phyloP scores from a whole-genome alignment of 2,888 invertebrate species.

The Ligdia adustata region DNA sequence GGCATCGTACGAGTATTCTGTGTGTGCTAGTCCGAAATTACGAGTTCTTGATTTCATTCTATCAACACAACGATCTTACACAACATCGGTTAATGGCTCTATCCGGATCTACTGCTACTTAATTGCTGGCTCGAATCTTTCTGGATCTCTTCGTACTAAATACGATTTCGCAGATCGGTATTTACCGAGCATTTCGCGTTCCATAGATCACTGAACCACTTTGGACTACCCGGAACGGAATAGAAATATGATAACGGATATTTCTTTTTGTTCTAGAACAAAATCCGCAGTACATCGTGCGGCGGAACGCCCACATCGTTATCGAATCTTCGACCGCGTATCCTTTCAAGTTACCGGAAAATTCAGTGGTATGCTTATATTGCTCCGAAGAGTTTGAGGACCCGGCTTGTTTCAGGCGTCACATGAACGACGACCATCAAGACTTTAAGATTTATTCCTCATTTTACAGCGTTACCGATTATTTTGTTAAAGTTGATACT shows the following conservation, averaged over 20 bases:
- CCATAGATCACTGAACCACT: too few species aligned
- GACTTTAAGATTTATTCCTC: conserved; percentile 37
- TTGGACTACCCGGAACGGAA: conserved; percentile 7
- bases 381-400: conserved; percentile 48
- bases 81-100: too few species aligned
- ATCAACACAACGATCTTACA: too few species aligned
- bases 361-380: conserved; percentile 52
- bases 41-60: too few species aligned
- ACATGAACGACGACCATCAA: conserved; percentile 47
- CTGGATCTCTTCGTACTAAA: too few species aligned
- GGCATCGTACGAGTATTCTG: too few species aligned
- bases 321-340: conserved; percentile 54
- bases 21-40: too few species aligned
- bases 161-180: too few species aligned
- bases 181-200: too few species aligned
- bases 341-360: conserved; percentile 57
- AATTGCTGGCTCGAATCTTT: too few species aligned
- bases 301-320: conserved; percentile 51
- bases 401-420: conserved; percentile 45
- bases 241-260: conserved; percentile 34
- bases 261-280: conserved; percentile 62
- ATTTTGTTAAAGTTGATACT: conserved; percentile 45
- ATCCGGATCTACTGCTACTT: too few species aligned
- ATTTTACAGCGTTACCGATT: conserved; percentile 7
- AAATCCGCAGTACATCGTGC: conserved; percentile 45